Base-by-base conservation (phyloP, 2,888 invertebrate genomes). In the Linnaemya tessellans region DNA sequence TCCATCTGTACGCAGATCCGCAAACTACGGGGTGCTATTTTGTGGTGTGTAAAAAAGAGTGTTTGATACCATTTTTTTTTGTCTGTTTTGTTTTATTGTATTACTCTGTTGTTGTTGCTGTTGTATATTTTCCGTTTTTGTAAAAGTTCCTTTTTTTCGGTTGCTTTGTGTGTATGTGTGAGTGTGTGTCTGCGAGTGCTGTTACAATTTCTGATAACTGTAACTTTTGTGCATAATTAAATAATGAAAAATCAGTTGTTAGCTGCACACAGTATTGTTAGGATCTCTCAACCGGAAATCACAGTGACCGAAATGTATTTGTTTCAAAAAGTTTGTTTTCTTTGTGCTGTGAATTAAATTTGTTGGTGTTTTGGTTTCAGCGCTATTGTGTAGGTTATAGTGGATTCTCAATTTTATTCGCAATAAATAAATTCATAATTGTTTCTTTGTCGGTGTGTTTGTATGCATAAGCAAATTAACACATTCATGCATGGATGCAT, bases 211-310 rank as follows among this genome's bases (percentile, higher is more conserved):
- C 79, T 65, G 70, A 82, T 82, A 85, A 80, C 82, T 82, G 85
- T 75, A 85, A 82, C 82, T 82, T 85, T 82, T 85, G 85, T 85
- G 85, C 85, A 85, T 85, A 85, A 85, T 85, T 85, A 85, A 85
- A 85, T 85, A 85, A 82, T 85, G 85, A 82, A 85, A 85, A 85
- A 85, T 85, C 85, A 85, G 85, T 85, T 85, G 85, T 85, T 85
- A 62, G 85, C 85, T 74, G 85, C 79, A 58, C 75, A 85, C 70
- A 85, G 85, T 71, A 85, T 85, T 85, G 85, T 79, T 75, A 85
- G 82, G 85, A 85, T 67, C 85, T 82, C 82, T 85, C 82, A 85
- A 82, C 78, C 85, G 82, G 82, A 85, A 85, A 85, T 85, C 85
- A 79, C 79, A 85, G 82, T 82, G 82, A 80, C 82, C 81, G 74